Evolutionary conservation across 2,888 invertebrate species (phyloP).

Genomic region (Dryomyza anilis): DNA sequence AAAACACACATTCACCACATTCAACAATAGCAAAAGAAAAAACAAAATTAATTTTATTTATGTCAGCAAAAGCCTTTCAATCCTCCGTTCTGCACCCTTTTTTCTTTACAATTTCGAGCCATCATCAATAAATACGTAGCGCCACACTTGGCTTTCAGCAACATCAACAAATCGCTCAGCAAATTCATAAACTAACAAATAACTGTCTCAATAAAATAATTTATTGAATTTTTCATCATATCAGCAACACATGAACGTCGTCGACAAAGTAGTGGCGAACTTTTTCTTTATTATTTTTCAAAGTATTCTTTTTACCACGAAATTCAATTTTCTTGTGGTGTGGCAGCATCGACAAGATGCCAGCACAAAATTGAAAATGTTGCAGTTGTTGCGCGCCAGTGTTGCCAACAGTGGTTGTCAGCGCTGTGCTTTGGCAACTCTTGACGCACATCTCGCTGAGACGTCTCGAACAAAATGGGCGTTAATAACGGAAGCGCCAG

Average conservation of each 20-base stretch:
- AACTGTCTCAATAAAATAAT: conserved; percentile 53
- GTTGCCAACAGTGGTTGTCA: neutral
- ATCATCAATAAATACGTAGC: neutral
- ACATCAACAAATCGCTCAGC: conserved; percentile 24
- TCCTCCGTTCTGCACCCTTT: no score
- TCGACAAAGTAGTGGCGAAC: no score
- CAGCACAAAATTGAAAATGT: no score
- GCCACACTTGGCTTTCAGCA: neutral
- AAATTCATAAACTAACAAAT: conserved; percentile 41
- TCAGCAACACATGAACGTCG: neutral
- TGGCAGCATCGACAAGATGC: neutral
- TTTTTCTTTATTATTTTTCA: no score
- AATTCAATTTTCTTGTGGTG: conserved; percentile 16
- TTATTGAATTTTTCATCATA: conserved; percentile 48
- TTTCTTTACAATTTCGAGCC: no score
- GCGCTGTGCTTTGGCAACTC: conserved; percentile 1
- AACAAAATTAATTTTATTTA: no score
- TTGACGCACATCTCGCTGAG: conserved; percentile 6
- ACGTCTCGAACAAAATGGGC: conserved; percentile 6
- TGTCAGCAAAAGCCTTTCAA: no score
- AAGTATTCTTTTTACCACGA: neutral
- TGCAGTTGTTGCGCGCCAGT: no score
- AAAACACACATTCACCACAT: no score
- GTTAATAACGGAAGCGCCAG: conserved; percentile 11
- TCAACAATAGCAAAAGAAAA: no score